These are phyloP conservation scores for Physella acuta DNA, from an alignment of 1,140 invertebrate species.

Conservation along the genomic window DNA sequence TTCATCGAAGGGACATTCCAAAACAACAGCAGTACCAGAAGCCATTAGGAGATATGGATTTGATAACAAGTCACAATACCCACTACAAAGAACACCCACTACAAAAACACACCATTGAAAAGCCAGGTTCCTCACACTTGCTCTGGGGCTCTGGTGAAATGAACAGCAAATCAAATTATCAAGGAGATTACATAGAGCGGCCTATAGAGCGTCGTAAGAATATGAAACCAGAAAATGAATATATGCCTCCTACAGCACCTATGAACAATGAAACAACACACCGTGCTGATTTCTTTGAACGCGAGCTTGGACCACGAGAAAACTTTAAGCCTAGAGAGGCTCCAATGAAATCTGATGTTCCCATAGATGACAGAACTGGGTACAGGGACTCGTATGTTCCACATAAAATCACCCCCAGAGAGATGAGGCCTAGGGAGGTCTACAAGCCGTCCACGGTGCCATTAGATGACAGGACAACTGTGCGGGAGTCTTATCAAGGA, in stretches of 20 bases:
- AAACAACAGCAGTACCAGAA: slow-evolving; percentile 22
- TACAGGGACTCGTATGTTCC: slow-evolving; percentile 24
- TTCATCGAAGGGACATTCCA: slow-evolving; percentile 15
- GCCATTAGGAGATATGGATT: slow-evolving; percentile 32
- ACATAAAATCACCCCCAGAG: slow-evolving; percentile 25
- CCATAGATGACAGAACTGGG: slow-evolving; percentile 24
- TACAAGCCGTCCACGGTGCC: slow-evolving; percentile 25
- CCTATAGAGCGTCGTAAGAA: background rate
- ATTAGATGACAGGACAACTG: slow-evolving; percentile 31
- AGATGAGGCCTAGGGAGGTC: slow-evolving; percentile 5
- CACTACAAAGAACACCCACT: slow-evolving; percentile 38
- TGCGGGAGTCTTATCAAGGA: slow-evolving; percentile 25
- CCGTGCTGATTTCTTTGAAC: slow-evolving; percentile 22
- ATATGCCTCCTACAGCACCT: slow-evolving; percentile 18
- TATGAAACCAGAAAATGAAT: slow-evolving; percentile 25
- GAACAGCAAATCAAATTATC: slow-evolving; percentile 25
- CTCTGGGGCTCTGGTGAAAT: slow-evolving; percentile 30
- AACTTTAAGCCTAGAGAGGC: slow-evolving; percentile 23
- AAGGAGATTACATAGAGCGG: slow-evolving; percentile 23
- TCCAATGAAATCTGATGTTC: slow-evolving; percentile 15
- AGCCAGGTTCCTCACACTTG: slow-evolving; percentile 28
- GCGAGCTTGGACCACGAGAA: slow-evolving; percentile 6
- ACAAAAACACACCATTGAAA: slow-evolving; percentile 15
- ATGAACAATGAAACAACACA: slow-evolving; percentile 26
- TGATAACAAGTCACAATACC: slow-evolving; percentile 37